Evolutionary conservation across 92 coral and sea anemone genomes (phyloP).

Genomic region (Phenganax stokvisi): DNA sequence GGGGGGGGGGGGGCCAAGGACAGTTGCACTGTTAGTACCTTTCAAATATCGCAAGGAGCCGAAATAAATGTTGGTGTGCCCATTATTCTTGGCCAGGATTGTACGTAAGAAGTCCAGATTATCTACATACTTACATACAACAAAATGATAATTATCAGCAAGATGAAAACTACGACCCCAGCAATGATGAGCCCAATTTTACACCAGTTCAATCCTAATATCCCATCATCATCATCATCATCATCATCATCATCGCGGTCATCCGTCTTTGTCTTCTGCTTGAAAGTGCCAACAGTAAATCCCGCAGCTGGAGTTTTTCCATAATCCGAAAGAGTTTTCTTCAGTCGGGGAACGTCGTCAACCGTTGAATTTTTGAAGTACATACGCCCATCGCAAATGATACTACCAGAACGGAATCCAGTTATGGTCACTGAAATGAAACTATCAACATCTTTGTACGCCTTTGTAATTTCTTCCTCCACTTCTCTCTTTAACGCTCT

Average conservation of each 20-base stretch:
- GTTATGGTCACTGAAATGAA: background rate
- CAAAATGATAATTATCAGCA: background rate
- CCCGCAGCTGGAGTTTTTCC: background rate
- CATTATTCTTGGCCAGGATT: background rate
- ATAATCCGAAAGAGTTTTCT: background rate
- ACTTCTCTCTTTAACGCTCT: background rate
- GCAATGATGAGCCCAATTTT: constrained; percentile 35
- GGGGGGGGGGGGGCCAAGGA: too few relatives aligned
- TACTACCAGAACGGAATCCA: constrained; percentile 4
- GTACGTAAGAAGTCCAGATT: background rate
- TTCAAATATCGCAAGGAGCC: too few relatives aligned
- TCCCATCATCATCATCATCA: constrained; percentile 29
- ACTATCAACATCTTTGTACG: background rate
- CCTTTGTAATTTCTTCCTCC: background rate
- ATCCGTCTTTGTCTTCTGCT: background rate
- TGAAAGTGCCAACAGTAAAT: constrained; percentile 3
- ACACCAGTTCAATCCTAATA: constrained; percentile 36
- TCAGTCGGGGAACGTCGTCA: background rate
- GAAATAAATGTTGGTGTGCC: too few relatives aligned
- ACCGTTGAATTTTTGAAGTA: background rate
- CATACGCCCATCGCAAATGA: constrained; percentile 4
- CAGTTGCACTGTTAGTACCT: too few relatives aligned
- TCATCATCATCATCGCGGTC: constrained; percentile 5
- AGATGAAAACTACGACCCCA: background rate
- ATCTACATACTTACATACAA: constrained; percentile 27